A percentile compares a stretch with the other conserved stretches of the same genome.
Evolutionary conservation across 2,113 vertebrate genomes (phyloP).

Genomic region (Mobula hypostoma): DNA sequence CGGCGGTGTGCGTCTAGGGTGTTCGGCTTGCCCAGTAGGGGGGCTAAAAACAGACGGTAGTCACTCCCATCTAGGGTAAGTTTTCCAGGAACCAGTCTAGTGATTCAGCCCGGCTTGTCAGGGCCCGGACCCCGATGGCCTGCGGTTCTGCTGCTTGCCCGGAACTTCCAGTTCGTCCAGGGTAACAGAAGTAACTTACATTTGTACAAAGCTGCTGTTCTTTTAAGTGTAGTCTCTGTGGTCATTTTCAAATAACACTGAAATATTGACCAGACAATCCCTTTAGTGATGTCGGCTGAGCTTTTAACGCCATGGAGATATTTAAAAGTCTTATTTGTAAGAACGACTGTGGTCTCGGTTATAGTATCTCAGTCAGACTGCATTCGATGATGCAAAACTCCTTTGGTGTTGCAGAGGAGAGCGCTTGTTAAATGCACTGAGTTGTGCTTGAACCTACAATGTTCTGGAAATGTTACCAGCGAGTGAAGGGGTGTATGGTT

Average conservation of each 20-base stretch:
- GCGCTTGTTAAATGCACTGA: background rate
- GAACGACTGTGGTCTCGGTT: background rate
- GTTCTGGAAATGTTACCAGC: background rate
- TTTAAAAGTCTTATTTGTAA: background rate
- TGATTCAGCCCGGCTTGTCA: background rate
- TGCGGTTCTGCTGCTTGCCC: background rate
- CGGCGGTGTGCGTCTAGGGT: background rate
- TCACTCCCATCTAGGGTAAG: background rate
- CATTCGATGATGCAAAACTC: background rate
- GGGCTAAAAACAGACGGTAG: background rate
- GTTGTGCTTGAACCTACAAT: background rate
- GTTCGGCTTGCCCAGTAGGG: background rate
- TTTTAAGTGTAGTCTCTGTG: background rate
- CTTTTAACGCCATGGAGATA: too few relatives aligned
- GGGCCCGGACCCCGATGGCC: background rate
- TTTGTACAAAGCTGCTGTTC: background rate
- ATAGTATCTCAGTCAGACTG: background rate
- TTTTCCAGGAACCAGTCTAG: background rate
- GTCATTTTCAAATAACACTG: too few relatives aligned
- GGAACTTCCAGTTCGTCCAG: background rate
- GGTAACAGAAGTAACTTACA: too few relatives aligned
- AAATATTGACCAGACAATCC: too few relatives aligned
- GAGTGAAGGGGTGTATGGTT: background rate
- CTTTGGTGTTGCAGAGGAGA: background rate
- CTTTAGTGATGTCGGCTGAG: too few relatives aligned